Conservation (phyloP, 2,888 invertebrate species). For the Troglohyphantes excavatus region DNA sequence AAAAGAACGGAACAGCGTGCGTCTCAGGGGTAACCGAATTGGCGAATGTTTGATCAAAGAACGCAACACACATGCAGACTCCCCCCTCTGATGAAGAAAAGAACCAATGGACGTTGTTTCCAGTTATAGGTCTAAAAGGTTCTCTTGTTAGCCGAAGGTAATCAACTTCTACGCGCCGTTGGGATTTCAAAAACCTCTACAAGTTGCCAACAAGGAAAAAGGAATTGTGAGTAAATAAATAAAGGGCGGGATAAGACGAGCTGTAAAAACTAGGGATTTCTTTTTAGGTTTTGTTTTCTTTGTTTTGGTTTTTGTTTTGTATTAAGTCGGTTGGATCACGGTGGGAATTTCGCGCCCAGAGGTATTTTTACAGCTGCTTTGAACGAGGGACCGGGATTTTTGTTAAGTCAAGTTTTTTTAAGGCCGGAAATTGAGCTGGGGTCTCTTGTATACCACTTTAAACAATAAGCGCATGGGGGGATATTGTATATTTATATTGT, state of each 20-base stretch:
- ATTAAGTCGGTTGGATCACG: constrained; percentile 50
- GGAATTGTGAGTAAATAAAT: constrained; percentile 63
- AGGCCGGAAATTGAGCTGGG: constrained; percentile 19
- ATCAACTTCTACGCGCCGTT: constrained; percentile 65
- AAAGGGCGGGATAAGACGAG: constrained; percentile 49
- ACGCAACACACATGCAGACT: constrained; percentile 10
- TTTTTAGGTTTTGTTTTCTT: constrained; percentile 20
- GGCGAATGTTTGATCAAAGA: constrained; percentile 59
- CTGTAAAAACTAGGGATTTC: constrained; percentile 53
- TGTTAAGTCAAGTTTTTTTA: constrained; percentile 9
- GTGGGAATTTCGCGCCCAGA: constrained; percentile 54
- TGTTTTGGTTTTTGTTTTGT: constrained; percentile 10
- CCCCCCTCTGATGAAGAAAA: constrained; percentile 37
- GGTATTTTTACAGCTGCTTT: constrained; percentile 63
- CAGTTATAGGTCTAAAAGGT: constrained; percentile 57
- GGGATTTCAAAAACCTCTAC: constrained; percentile 70
- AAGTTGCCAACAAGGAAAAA: constrained; percentile 55
- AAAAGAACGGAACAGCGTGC: constrained; percentile 11
- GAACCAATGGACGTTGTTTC: constrained; percentile 48
- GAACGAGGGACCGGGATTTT: constrained; percentile 37
- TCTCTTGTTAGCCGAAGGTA: constrained; percentile 69
- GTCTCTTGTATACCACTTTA: background rate
- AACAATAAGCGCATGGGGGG: background rate
- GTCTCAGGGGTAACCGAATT: constrained; percentile 44
- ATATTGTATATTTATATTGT: background rate